Base-by-base conservation (phyloP, 2,888 invertebrate genomes). In the Pachymerium ferrugineum region DNA sequence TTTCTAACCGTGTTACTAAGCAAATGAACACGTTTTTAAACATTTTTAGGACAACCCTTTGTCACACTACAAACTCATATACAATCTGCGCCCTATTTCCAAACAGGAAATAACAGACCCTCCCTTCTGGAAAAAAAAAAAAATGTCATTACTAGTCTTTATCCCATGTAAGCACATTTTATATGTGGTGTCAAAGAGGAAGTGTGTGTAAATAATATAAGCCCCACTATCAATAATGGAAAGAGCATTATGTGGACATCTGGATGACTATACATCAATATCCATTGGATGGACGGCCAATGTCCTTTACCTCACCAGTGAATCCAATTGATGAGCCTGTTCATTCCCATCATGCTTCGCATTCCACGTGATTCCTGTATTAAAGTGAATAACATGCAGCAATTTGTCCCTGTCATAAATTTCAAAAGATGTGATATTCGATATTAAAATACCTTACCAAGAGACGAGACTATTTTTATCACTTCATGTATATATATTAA, bases 311-410 rank as follows among this genome's bases (percentile, higher is more conserved):
- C 47, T 16, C 47, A 54, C 47, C 47, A 10, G 47, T 54, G 47
- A 54, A 54, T 54, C 47, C 47, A 54, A 54, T 54, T 54, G 47
- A 54, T 54, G 47, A 54, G 47, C 4, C 47, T 54, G 47, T 54
- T 54, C 47, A 54, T 54, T 54, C 47, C 47, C 47, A 54, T 54
- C 47, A 54, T 54, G 47, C 47, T 54, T 54, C 47, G 47, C 47
- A 54, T 54, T 54, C 47, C 47, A 54, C 47, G 19, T 54, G 47
- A 54, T 54, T 54, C 47, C 47, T 54, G 19, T 22, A 54, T 54
- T 22, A 54, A 54, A 54, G 47, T 54, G 47, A 54, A 54, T 19
- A 54, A 22, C 47, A 54, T 22, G 47, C 19, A 22, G 47, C 47
- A 54, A 54, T 54, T 54, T 54, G 47, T 54, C 47, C 22, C 22